Conservation (phyloP, 2,888 invertebrate genomes). For the Eutolmus rufibarbis region DNA sequence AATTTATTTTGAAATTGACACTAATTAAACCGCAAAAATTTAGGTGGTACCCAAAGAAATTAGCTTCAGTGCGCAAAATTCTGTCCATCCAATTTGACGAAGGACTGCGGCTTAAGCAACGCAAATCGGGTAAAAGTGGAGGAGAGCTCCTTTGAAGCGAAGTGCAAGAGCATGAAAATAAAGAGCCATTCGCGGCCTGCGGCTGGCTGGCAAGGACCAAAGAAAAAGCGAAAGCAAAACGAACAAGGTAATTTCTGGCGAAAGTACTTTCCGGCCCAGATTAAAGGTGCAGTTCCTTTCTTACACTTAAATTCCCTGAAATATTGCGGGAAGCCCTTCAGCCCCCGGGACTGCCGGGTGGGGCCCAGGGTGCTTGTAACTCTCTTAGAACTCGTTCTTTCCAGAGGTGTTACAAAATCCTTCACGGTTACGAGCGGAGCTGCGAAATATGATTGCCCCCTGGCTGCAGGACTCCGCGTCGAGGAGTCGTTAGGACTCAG, state of each 20-base stretch:
- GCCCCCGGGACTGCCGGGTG: background rate
- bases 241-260: background rate
- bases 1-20: slow-evolving; percentile 7
- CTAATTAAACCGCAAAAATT: slow-evolving; percentile 21
- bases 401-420: background rate
- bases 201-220: background rate
- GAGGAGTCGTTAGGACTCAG: background rate
- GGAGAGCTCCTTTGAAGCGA: background rate
- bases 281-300: slow-evolving; percentile 18
- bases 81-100: background rate
- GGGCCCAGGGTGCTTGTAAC: background rate
- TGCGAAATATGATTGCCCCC: background rate
- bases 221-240: background rate
- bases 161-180: slow-evolving; percentile 16
- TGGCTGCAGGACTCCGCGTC: background rate
- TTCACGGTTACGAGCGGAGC: background rate
- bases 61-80: background rate
- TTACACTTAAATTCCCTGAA: slow-evolving; percentile 3
- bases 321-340: background rate
- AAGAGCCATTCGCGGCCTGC: background rate
- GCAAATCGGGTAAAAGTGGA: background rate
- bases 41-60: background rate
- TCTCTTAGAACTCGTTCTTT: background rate
- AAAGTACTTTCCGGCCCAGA: background rate
- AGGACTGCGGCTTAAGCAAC: background rate